phyloP scores from a whole-genome alignment of 2,888 invertebrate species.

The Polymixis lichenea region DNA sequence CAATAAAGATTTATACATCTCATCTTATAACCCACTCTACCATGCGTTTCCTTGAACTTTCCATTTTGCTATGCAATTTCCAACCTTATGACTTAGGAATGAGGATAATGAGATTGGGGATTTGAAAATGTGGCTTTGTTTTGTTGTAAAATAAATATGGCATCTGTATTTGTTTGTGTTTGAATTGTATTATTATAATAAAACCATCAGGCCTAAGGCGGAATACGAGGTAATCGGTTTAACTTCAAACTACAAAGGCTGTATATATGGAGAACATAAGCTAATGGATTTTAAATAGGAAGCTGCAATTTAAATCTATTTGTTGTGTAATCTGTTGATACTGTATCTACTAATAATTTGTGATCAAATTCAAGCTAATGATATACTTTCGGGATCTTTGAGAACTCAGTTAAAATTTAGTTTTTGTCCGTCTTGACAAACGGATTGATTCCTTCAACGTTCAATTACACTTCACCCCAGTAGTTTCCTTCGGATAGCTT shows the following conservation, averaged over 20 bases:
- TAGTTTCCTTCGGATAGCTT: too few species aligned
- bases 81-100: background rate
- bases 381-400: too few species aligned
- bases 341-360: too few species aligned
- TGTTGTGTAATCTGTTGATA: background rate
- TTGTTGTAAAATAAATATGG: constrained; percentile 24
- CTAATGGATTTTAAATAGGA: constrained; percentile 9
- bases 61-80: constrained; percentile 8
- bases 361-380: too few species aligned
- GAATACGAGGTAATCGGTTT: constrained; percentile 12
- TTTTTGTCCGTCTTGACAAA: too few species aligned
- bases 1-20: constrained; percentile 53
- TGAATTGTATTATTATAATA: constrained; percentile 49
- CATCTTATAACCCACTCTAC: constrained; percentile 20
- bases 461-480: too few species aligned
- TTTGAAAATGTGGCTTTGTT: constrained; percentile 18
- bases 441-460: too few species aligned
- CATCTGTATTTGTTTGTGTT: constrained; percentile 43
- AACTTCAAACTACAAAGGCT: constrained; percentile 6
- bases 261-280: background rate
- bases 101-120: background rate
- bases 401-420: too few species aligned
- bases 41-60: constrained; percentile 59
- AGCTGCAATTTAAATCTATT: background rate
- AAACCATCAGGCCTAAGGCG: constrained; percentile 16